Base-by-base conservation (phyloP, 2,113 vertebrate genomes). In the Cygnus atratus region DNA sequence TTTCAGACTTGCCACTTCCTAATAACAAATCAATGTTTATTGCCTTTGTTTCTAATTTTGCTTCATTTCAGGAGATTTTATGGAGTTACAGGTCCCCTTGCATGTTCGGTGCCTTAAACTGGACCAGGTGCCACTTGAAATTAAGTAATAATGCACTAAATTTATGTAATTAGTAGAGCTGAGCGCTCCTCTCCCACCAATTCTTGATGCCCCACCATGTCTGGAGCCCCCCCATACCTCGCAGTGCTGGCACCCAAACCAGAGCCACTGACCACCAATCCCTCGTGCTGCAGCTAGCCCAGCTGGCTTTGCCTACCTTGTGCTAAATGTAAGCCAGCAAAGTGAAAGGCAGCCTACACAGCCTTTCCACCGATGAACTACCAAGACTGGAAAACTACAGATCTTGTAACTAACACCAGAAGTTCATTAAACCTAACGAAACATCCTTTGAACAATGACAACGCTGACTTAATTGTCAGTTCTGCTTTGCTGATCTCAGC, bases 121-220 rank as follows among this genome's bases (percentile, higher is more conserved):
- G 16, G 21, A 13, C 0, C 22, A 39, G 76, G 8, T 20, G 28
- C 25, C 28, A 6, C 4, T 14, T 37, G 28, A 28, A 44, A 71
- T 41, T 2, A 58, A 48, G 16, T 8, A 1, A 28, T 18, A 11
- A 4, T 2, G 1, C 0, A 7, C 4, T 19, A 35, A 58, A 61
- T 48, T 24, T 4, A 10, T 7, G 22, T 76, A 10, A 59, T 28
- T 35, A 59, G 17, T 35, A 46, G 44, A 59, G 26, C 16, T 24
- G 7, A 44, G 26, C 11, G 31, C 29, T 44, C 55, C 39, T 59
- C 24, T 35, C 18, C 43, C 74, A 48, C 57, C 46, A 8, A 35
- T 28, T 76, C 41, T 9, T 13, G 13, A 59, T 19, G 13, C 17
- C 31, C 61, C 35, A 37, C 35, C 8, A 26, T 10, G 35, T 37